These are phyloP conservation scores for Leptinotarsa texana DNA, from an alignment of 1,140 invertebrate genomes.

Conservation along the genomic window DNA sequence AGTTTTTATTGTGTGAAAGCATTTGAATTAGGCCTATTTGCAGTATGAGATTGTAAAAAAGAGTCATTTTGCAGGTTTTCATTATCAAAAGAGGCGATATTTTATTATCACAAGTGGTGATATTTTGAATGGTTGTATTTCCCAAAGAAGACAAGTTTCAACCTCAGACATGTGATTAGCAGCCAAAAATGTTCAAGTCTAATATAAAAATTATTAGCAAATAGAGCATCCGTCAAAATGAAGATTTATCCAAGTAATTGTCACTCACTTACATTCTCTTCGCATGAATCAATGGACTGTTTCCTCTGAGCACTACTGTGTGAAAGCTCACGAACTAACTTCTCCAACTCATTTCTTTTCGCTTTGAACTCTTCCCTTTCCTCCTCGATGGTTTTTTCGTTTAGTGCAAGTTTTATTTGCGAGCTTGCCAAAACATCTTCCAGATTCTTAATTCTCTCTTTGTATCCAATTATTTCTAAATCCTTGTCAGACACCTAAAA, in stretches of 20 bases:
- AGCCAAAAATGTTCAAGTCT: background rate
- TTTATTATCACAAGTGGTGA: too few relatives aligned
- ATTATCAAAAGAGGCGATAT: too few relatives aligned
- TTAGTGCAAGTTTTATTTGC: conserved; percentile 56
- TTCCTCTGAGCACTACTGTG: conserved; percentile 24
- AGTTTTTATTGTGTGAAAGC: too few relatives aligned
- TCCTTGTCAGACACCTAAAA: conserved; percentile 75
- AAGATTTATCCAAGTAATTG: background rate
- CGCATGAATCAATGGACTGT: conserved; percentile 11
- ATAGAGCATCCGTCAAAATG: background rate
- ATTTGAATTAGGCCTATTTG: too few relatives aligned
- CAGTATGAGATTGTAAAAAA: too few relatives aligned
- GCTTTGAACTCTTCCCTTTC: conserved; percentile 61
- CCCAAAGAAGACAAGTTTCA: too few relatives aligned
- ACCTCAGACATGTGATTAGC: too few relatives aligned
- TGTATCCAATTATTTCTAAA: conserved; percentile 69
- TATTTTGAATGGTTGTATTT: too few relatives aligned
- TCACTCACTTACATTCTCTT: conserved; percentile 20
- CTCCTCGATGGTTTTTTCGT: conserved; percentile 54
- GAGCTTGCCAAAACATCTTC: conserved; percentile 67
- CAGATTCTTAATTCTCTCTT: conserved; percentile 67
- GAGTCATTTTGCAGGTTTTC: too few relatives aligned
- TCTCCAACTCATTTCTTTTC: conserved; percentile 51
- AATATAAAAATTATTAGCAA: background rate
- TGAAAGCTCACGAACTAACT: conserved; percentile 40